Evolutionary conservation across 2,888 invertebrate genomes (phyloP).

Genomic region (Alloscopus bannaensis): DNA sequence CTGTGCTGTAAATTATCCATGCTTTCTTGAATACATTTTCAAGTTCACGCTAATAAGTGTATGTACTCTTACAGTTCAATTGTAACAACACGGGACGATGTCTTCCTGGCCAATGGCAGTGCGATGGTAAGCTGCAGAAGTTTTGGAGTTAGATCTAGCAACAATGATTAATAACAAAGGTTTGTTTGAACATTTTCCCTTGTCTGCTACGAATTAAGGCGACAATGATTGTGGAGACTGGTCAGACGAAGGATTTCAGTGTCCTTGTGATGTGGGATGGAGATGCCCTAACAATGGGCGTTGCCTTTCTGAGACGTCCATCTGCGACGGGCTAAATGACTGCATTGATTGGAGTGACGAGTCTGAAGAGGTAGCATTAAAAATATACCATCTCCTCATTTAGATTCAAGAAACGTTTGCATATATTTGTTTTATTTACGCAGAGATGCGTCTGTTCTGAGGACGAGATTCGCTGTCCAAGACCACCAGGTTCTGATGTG

Average conservation of each 20-base stretch:
- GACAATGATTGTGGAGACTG: constrained; percentile 24
- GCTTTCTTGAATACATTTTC: no score
- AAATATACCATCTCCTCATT: background rate
- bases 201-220: constrained; percentile 1
- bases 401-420: background rate
- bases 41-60: no score
- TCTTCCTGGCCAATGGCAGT: background rate
- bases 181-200: no score
- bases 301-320: no score
- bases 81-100: background rate
- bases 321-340: constrained; percentile 28
- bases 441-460: constrained; percentile 40
- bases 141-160: background rate
- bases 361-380: constrained; percentile 21
- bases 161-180: background rate
- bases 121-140: background rate
- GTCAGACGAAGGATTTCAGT: constrained; percentile 7
- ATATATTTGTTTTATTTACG: background rate
- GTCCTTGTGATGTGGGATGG: background rate
- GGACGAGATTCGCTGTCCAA: constrained; percentile 17
- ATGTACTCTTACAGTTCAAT: background rate
- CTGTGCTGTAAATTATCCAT: no score
- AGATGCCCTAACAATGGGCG: background rate
- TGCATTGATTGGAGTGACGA: constrained; percentile 28
- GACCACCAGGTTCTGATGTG: background rate